phyloP scores from a whole-genome alignment of 2,113 vertebrate species.

The Connochaetes taurinus region DNA sequence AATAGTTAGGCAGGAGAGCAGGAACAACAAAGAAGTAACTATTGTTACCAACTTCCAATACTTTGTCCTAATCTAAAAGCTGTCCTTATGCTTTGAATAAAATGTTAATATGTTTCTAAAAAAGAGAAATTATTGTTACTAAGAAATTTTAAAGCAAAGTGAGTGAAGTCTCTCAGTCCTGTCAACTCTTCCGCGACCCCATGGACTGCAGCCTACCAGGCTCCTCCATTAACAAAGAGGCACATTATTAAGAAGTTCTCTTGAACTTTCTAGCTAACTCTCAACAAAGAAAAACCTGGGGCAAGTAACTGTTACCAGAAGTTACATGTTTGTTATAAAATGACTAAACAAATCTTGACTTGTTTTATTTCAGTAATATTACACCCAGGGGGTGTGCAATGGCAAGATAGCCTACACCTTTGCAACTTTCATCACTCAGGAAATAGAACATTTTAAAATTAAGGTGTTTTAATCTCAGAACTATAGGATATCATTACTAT shows the following conservation, averaged over 20 bases:
- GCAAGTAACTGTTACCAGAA: conserved; percentile 48
- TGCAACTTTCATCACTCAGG: conserved; percentile 58
- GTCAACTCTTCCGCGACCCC: rapidly evolving
- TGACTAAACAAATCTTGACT: conserved; percentile 72
- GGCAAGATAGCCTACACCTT: conserved; percentile 34
- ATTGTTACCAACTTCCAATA: conserved; percentile 43
- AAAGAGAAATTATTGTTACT: conserved; percentile 22
- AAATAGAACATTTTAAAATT: conserved; percentile 49
- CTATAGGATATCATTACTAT: conserved; percentile 66
- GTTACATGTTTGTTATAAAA: conserved; percentile 49
- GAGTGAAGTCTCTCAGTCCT: too few relatives aligned
- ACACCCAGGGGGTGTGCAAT: conserved; percentile 47
- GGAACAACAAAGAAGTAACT: conserved; percentile 21
- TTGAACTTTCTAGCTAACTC: conserved; percentile 49
- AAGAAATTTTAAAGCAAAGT: conserved; percentile 21
- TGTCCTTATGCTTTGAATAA: background rate
- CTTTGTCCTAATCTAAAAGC: conserved; percentile 28
- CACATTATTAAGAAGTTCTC: conserved; percentile 32
- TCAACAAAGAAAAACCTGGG: conserved; percentile 50
- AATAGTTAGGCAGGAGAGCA: background rate
- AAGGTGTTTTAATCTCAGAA: conserved; percentile 63
- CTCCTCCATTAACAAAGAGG: background rate
- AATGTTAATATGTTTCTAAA: conserved; percentile 59
- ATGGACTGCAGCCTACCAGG: too few relatives aligned
- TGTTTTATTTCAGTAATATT: conserved; percentile 65